Percentiles rank a stretch among this genome's conserved stretches.
These are phyloP conservation scores for Knipowitschia caucasica DNA, from an alignment of 2,797 vertebrate genomes.

Conservation along the genomic window DNA sequence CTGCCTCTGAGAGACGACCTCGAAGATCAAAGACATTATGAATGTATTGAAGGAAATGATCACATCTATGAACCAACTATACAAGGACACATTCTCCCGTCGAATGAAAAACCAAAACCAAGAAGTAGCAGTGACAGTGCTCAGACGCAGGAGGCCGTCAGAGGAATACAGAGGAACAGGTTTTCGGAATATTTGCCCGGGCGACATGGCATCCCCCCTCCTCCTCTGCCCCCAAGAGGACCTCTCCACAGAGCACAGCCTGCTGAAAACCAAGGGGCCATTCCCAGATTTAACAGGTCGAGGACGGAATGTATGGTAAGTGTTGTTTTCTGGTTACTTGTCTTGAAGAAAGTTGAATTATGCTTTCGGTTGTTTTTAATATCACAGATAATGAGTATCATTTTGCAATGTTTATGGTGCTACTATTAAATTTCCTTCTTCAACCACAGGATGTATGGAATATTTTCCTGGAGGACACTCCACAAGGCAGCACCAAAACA, in stretches of 20 bases:
- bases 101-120: slow-evolving; percentile 4
- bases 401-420: too few relatives aligned
- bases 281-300: slow-evolving; percentile 45
- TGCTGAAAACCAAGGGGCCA: not conserved
- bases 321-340: slow-evolving; percentile 14
- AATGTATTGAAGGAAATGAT: not conserved
- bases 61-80: slow-evolving; percentile 8
- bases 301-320: slow-evolving; percentile 54
- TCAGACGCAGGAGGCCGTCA: not conserved
- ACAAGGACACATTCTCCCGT: not conserved
- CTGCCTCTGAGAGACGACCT: slow-evolving; percentile 17
- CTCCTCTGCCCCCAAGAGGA: slow-evolving; percentile 55
- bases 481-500: slow-evolving; percentile 64
- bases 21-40: not conserved
- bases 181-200: not conserved
- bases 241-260: slow-evolving; percentile 9
- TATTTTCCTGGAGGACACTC: slow-evolving; percentile 50
- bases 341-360: too few relatives aligned
- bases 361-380: too few relatives aligned
- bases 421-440: not conserved
- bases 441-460: slow-evolving; percentile 53
- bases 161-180: slow-evolving; percentile 9
- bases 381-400: too few relatives aligned
- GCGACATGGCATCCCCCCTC: slow-evolving; percentile 22
- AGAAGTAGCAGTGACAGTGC: not conserved